phyloP scores from a whole-genome alignment of 30 jellyfish, hydroid and myxozoan genomes.

The Rhopilema esculentum region DNA sequence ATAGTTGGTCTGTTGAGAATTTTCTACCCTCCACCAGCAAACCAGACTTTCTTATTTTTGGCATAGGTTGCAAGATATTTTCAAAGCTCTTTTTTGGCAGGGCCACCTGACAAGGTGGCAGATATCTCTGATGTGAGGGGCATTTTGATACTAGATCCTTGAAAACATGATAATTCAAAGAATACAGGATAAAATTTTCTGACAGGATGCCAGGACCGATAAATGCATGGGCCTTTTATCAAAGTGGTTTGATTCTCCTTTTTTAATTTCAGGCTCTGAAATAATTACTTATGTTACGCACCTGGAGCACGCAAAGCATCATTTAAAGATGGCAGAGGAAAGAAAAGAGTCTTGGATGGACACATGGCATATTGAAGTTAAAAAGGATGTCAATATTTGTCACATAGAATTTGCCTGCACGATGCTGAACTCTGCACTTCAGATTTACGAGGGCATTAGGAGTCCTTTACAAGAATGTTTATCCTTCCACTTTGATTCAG shows the following conservation, averaged over 20 bases:
- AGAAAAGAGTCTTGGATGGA: slow-evolving; percentile 97
- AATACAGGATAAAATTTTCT: too few species aligned
- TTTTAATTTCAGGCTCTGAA: slow-evolving; percentile 80
- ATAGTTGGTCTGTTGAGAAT: too few species aligned
- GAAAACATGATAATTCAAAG: too few species aligned
- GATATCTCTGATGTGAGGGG: too few species aligned
- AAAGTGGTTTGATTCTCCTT: not conserved
- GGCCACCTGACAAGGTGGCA: too few species aligned
- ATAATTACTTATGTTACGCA: slow-evolving; percentile 72
- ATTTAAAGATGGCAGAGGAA: slow-evolving; percentile 76
- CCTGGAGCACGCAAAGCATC: slow-evolving; percentile 85
- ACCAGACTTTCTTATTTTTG: too few species aligned
- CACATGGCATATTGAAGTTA: slow-evolving; percentile 85
- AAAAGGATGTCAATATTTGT: slow-evolving; percentile 76
- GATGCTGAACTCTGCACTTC: slow-evolving; percentile 71
- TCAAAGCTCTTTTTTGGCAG: too few species aligned
- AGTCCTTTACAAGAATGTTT: slow-evolving; percentile 93
- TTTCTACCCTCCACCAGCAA: too few species aligned
- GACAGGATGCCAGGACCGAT: too few species aligned
- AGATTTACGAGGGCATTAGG: slow-evolving; percentile 76
- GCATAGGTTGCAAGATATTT: too few species aligned
- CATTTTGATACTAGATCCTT: too few species aligned
- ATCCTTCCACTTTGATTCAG: slow-evolving; percentile 87
- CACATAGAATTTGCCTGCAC: slow-evolving; percentile 79
- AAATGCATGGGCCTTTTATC: too few species aligned